Evolutionary conservation across 1,140 invertebrate genomes (phyloP), one percentile per base, ranked within the genome.

Genomic region (Bilobella aurantiaca): DNA sequence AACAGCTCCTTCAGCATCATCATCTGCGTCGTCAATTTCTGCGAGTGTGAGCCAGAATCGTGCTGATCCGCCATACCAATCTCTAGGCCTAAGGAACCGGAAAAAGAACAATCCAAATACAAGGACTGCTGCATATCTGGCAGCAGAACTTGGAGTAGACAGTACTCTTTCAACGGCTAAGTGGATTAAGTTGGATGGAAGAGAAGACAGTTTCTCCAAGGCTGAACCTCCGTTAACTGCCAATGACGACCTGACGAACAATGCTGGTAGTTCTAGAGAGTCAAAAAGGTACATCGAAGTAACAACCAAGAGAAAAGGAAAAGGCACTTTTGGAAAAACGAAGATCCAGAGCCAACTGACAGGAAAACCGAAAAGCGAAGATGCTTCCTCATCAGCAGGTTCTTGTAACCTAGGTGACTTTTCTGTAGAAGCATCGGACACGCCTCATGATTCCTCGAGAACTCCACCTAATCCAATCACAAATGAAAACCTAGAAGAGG

Each of bases 371-470:
- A 79, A 76, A 66, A 79, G 78, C 14, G 84, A 85, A 74, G 85
- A 86, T 73, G 86, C 87, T 70, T 84, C 84, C 1, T 87, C 85
- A 14, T 87, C 86, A n/a, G n/a, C n/a, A n/a, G n/a, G n/a, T n/a
- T n/a, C n/a, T n/a, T n/a, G n/a, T n/a, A n/a, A n/a, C n/a, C n/a
- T n/a, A n/a, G n/a, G n/a, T n/a, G n/a, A n/a, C n/a, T n/a, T n/a
- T n/a, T n/a, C n/a, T n/a, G n/a, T n/a, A n/a, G n/a, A n/a, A n/a
- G n/a, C n/a, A n/a, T n/a, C n/a, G n/a, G n/a, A n/a, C n/a, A n/a
- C n/a, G n/a, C n/a, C n/a, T n/a, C n/a, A n/a, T n/a, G n/a, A n/a
- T n/a, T n/a, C n/a, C n/a, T n/a, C n/a, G n/a, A n/a, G n/a, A n/a
- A n/a, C n/a, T n/a, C n/a, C n/a, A n/a, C n/a, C n/a, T n/a, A n/a